Conservation (phyloP, 1,140 invertebrate genomes). For the Coenobita brevimanus region DNA sequence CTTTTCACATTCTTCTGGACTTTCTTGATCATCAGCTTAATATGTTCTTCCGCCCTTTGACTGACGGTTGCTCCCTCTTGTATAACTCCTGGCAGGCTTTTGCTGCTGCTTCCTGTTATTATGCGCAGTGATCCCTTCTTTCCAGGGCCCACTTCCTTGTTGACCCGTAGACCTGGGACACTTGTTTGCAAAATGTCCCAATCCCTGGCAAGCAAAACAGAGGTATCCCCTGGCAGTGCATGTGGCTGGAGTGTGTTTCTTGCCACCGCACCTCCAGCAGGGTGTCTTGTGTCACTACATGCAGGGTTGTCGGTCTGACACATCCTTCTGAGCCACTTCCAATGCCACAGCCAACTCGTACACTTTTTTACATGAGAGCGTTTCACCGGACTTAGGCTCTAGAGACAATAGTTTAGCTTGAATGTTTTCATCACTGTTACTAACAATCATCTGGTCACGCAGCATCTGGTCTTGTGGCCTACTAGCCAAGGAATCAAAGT, state of each 20-base stretch:
- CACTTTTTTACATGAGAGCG: not conserved
- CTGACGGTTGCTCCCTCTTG: too few relatives aligned
- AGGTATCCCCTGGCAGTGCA: not conserved
- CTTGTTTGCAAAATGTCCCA: not conserved
- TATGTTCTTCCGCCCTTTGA: too few relatives aligned
- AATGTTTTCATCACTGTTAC: not conserved
- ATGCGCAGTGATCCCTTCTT: not conserved
- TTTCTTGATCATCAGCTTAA: too few relatives aligned
- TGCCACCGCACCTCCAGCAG: not conserved
- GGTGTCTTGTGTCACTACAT: not conserved
- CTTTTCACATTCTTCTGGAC: too few relatives aligned
- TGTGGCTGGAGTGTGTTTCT: not conserved
- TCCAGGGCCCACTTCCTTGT: not conserved
- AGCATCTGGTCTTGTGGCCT: conserved; percentile 1
- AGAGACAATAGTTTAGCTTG: not conserved
- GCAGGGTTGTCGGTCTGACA: not conserved
- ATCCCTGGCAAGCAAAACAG: not conserved
- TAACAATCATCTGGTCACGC: not conserved
- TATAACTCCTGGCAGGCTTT: too few relatives aligned
- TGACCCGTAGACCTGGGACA: not conserved
- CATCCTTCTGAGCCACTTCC: not conserved
- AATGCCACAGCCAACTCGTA: not conserved
- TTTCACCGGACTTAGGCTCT: not conserved
- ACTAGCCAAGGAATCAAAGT: not conserved
- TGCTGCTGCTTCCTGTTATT: too few relatives aligned